Evolutionary conservation across 2,888 invertebrate species (phyloP).

Genomic region (Cryptosula pallasiana): DNA sequence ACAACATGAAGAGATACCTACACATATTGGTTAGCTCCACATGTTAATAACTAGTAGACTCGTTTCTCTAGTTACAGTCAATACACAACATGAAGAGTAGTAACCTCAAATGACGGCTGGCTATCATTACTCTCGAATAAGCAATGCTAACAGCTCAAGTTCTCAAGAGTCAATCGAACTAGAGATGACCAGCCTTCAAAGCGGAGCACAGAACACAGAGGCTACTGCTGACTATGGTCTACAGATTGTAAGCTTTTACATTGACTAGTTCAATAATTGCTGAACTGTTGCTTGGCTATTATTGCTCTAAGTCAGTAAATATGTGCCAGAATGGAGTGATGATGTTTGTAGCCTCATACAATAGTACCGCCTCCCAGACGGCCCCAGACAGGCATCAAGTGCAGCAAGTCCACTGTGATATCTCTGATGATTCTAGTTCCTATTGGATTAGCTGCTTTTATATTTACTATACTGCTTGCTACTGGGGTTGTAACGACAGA

Average conservation of each 20-base stretch:
- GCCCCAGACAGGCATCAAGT: not conserved
- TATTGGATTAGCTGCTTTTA: not conserved
- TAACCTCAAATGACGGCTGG: not conserved
- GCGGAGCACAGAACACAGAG: not conserved
- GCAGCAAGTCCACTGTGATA: not conserved
- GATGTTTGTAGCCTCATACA: too few relatives aligned
- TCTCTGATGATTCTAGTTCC: not conserved
- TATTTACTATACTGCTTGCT: not conserved
- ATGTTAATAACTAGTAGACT: too few relatives aligned
- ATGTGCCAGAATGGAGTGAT: too few relatives aligned
- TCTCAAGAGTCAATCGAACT: not conserved
- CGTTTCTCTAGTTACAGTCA: too few relatives aligned
- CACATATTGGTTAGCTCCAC: too few relatives aligned
- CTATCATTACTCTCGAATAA: not conserved
- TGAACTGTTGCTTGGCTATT: too few relatives aligned
- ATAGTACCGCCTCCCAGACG: not conserved
- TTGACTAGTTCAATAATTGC: too few relatives aligned
- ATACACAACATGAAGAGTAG: too few relatives aligned
- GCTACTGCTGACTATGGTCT: not conserved
- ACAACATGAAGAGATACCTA: too few relatives aligned
- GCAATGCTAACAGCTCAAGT: not conserved
- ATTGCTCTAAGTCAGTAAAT: too few relatives aligned
- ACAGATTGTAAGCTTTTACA: not conserved
- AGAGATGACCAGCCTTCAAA: constrained; percentile 11
- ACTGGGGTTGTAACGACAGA: not conserved